Base-by-base conservation (phyloP, 2,888 invertebrate genomes). In the Cybosia mesomella region DNA sequence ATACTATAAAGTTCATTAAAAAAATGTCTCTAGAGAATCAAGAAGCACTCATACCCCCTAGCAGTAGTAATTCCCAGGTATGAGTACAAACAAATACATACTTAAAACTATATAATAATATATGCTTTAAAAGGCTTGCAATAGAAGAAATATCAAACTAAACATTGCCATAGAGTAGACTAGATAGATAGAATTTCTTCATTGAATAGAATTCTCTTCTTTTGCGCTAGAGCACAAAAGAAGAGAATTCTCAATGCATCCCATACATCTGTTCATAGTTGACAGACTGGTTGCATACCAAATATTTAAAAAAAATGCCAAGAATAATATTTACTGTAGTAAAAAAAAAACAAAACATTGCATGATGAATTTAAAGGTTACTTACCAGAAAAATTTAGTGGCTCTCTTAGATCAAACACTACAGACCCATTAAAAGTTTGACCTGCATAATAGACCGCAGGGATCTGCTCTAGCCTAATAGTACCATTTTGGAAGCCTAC, bases 361-460 rank as follows among this genome's bases (percentile, higher is more conserved):
- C 43, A 43, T 13, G 7, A 43, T 43, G 43, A 18, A 43, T 7
- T 18, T 43, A n/a, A 43, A 59, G 22, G 13, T n/a, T 13, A 77
- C 77, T 75, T 84, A 92, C 92, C 89, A 68, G 83, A 76, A 74
- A 87, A 84, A 15, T 75, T 75, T 7, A 90, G 57, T 1, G 87
- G 83, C 43, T 80, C 64, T 1, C 80, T 82, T 28, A 91, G 72
- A 64, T 83, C 79, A 76, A 92, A 88, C 53, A 83, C 75, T 53
- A 92, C 66, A 61, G 76, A 85, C 15, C 92, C 92, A 2, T 81
- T 74, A 24, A 92, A 60, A 2, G 82, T 70, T 80, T 92, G 91
- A 1, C 92, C 92, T 34, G 92, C 79, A 77, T 92, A 92, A 79
- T 86, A 92, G 2, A 88, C 81, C 28, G 74, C 72, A 54, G 82